These are phyloP conservation scores for Cistogaster globosa DNA, from an alignment of 2,888 invertebrate genomes.

Conservation along the genomic window DNA sequence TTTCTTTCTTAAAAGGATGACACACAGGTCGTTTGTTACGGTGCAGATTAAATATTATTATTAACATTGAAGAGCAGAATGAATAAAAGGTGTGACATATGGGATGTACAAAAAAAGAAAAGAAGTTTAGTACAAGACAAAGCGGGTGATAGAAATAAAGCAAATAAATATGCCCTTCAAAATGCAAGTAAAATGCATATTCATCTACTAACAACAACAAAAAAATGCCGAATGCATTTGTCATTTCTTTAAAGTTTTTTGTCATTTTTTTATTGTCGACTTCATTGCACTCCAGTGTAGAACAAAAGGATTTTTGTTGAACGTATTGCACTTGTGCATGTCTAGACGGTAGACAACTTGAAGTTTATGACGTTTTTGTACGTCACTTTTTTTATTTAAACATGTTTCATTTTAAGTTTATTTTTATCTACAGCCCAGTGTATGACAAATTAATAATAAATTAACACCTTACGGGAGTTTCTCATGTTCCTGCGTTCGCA, in stretches of 20 bases:
- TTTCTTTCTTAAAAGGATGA: slow-evolving; percentile 54
- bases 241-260: slow-evolving; percentile 61
- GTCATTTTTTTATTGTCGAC: slow-evolving; percentile 37
- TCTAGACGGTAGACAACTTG: slow-evolving; percentile 71
- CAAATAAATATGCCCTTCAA: slow-evolving; percentile 30
- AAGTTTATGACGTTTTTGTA: slow-evolving; percentile 65
- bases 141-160: background rate
- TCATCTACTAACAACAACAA: slow-evolving; percentile 38
- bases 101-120: slow-evolving; percentile 8
- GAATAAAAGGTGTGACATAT: slow-evolving; percentile 58
- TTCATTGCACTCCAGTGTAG: slow-evolving; percentile 39
- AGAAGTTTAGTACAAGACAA: background rate
- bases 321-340: slow-evolving; percentile 69
- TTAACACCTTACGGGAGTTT: slow-evolving; percentile 72
- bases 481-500: background rate
- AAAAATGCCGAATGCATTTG: slow-evolving; percentile 62
- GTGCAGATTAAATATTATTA: slow-evolving; percentile 12
- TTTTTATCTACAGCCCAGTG: slow-evolving; percentile 57
- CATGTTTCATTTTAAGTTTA: slow-evolving; percentile 53
- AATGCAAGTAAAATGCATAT: slow-evolving; percentile 57
- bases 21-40: slow-evolving; percentile 15
- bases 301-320: slow-evolving; percentile 64
- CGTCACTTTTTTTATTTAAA: slow-evolving; percentile 38
- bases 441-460: slow-evolving; percentile 72
- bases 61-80: slow-evolving; percentile 48